phyloP scores from a whole-genome alignment of 1,140 invertebrate genomes.

The Drosophila funebris region DNA sequence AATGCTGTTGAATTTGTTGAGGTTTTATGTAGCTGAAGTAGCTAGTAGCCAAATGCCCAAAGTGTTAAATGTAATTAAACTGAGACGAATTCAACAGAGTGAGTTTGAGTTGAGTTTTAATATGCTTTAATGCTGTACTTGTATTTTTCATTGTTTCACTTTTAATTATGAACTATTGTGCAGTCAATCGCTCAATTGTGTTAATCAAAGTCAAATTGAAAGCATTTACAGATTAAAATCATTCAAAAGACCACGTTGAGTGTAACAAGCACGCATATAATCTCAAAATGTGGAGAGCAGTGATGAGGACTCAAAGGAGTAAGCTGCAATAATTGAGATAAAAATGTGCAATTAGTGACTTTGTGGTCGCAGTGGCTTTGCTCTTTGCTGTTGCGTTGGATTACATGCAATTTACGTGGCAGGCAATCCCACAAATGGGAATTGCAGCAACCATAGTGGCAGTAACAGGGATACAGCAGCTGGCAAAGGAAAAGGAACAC shows the following conservation, averaged over 20 bases:
- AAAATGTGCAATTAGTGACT: slow-evolving; percentile 77
- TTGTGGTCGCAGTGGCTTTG: slow-evolving; percentile 49
- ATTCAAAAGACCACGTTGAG: neutral
- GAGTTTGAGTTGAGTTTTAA: too few species aligned
- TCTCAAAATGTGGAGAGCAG: slow-evolving; percentile 34
- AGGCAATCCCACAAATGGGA: slow-evolving; percentile 32
- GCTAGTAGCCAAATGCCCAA: too few species aligned
- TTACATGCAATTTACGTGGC: slow-evolving; percentile 70
- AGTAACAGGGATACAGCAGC: neutral
- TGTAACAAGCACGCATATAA: slow-evolving; percentile 40
- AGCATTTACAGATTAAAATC: too few species aligned
- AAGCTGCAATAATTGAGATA: slow-evolving; percentile 77
- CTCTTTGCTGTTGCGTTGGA: slow-evolving; percentile 44
- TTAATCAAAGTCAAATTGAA: too few species aligned
- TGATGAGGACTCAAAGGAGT: slow-evolving; percentile 33
- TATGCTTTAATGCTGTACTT: too few species aligned
- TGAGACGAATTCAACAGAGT: too few species aligned
- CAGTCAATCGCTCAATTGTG: neutral
- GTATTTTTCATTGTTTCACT: neutral
- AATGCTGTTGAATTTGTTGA: too few species aligned
- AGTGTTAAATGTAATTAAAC: too few species aligned
- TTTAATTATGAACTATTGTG: too few species aligned
- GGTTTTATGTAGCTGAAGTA: too few species aligned
- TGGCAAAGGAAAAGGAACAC: neutral
- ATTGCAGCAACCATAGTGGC: neutral